phyloP scores from a whole-genome alignment of 2,113 vertebrate genomes.

The Fukomys damarensis region DNA sequence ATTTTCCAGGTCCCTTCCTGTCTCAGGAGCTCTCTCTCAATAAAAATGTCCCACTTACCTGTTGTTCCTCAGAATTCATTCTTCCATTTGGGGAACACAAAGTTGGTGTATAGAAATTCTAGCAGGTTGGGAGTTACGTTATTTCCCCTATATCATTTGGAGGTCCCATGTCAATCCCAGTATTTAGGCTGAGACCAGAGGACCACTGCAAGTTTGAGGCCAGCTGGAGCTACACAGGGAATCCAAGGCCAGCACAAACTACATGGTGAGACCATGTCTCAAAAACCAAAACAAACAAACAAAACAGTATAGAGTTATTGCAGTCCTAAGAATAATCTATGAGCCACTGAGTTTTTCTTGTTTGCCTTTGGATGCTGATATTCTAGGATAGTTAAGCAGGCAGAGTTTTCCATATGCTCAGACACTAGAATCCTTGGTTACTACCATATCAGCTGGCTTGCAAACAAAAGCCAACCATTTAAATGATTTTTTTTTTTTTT shows the following conservation, averaged over 20 bases:
- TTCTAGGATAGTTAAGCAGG: constrained; percentile 93
- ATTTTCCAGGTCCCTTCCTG: too few relatives aligned
- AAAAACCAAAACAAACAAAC: not conserved
- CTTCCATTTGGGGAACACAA: too few relatives aligned
- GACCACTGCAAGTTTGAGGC: not conserved
- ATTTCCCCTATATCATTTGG: too few relatives aligned
- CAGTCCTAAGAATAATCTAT: constrained; percentile 89
- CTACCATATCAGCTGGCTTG: constrained; percentile 84
- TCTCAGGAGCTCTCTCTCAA: too few relatives aligned
- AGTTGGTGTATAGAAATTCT: too few relatives aligned
- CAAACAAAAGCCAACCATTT: not conserved
- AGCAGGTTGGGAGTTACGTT: too few relatives aligned
- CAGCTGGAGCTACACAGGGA: not conserved
- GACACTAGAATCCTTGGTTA: constrained; percentile 93
- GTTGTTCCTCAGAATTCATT: too few relatives aligned
- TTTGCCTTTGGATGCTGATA: constrained; percentile 93
- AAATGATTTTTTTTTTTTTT: not conserved
- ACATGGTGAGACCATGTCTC: not conserved
- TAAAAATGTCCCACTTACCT: too few relatives aligned
- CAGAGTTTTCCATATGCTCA: constrained; percentile 90
- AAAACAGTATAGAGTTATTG: constrained; percentile 89
- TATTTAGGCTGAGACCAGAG: not conserved
- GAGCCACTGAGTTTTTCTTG: constrained; percentile 92
- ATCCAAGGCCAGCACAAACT: not conserved
- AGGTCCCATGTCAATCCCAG: constrained; percentile 73